Evolutionary conservation across 2,113 vertebrate genomes (phyloP), one percentile per base, ranked within the genome.

Genomic region (Nothobranchius kuhntae): DNA sequence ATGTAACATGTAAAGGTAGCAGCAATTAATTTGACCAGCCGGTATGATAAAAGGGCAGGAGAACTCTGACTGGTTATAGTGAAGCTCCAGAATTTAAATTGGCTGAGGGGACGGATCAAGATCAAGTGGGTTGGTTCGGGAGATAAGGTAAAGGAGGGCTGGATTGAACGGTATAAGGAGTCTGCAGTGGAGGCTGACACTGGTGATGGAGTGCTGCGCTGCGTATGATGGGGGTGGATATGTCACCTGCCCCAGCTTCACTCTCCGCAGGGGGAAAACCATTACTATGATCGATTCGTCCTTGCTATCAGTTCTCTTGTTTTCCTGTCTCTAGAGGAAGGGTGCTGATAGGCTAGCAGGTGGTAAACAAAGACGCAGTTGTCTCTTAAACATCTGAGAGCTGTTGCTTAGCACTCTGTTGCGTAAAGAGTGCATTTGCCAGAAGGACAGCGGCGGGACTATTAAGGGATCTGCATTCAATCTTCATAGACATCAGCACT

Each of bases 221-320:
- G 66, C n/a, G 56, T 77, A 66, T 77, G 78, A 82, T 69, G 72
- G 73, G 69, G 67, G 65, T 46, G 75, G 65, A 81, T 62, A 45
- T 79, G 85, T 87, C 84, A 76, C 76, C 84, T 80, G 77, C 75
- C 65, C 56, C 9, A 48, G 77, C 63, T 75, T 71, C 45, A 71
- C 51, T 82, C 63, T 73, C 74, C 77, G 61, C 61, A 47, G 48
- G 44, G 68, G 47, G 63, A 63, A 75, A 79, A 57, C 40, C 83
- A 86, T 86, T 76, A 83, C 68, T 14, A 47, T 80, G 80, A 86
- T 85, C 56, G 53, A 89, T 88, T 75, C 53, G 62, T 77, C 54
- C 54, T 56, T 4, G 15, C 44, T 66, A 55, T 61, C 71, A 52
- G 40, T 54, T 61, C 57, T 70, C 60, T 79, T 75, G 79, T 77